Evolutionary conservation across 2,797 vertebrate species (phyloP), one percentile per base, ranked within the genome.

Genomic region (Gorsachius magnificus): DNA sequence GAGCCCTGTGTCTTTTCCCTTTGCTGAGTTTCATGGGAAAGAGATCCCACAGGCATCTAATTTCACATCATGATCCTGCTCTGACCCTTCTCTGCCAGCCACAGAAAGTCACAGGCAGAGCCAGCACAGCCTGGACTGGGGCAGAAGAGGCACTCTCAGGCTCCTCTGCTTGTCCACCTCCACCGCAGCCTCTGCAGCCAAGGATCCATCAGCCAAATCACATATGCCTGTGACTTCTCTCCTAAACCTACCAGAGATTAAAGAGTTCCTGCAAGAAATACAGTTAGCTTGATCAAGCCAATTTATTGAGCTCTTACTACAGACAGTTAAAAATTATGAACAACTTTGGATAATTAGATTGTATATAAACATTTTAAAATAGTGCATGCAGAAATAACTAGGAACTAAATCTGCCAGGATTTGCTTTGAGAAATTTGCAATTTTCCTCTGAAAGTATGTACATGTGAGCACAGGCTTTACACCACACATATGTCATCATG

Each of bases 131-230:
- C 35, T 15, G 16, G 16, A 9, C 50, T 46, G 50, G 24, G 15
- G 9, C 31, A 83, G 38, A 15, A 77, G 11, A 24, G n/a, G 28
- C 1, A 1, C 18, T 43, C 38, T 54, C 29, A 29, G 22, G 20
- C 38, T 81, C 21, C 25, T 78, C 31, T 76, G 33, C 33, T 56
- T 51, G 11, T 24, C 53, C 41, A 48, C 16, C 31, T 66, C 19
- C 2, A 0, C 8, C 6, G 0, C 43, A 64, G 29, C 10, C 51
- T 50, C 46, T 2, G 1, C 20, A 45, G 38, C 35, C 45, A 69
- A 10, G 38, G 35, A 29, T 7, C 45, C 51, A 28, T 16, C 45
- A 50, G 43, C 28, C 48, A 45, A 65, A 38, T 10, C 36, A 36
- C 63, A 57, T 64, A 51, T 76, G 66, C 56, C 36, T 2, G 0